These are phyloP conservation scores for Notechis scutatus DNA, from an alignment of 2,113 vertebrate species.

Conservation along the genomic window DNA sequence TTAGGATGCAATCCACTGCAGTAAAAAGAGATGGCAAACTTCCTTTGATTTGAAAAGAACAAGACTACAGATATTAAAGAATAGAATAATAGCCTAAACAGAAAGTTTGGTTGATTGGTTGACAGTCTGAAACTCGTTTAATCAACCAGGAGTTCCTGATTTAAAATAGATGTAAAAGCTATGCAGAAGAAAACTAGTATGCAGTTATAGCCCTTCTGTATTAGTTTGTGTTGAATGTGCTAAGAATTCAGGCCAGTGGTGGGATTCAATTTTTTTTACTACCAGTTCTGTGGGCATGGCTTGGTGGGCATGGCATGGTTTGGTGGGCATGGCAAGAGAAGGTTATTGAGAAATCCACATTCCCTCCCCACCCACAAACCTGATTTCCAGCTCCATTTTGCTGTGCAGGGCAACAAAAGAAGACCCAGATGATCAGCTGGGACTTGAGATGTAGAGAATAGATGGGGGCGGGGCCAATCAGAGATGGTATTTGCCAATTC, in stretches of 20 bases:
- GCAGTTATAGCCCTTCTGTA: background rate
- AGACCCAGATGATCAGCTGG: too few relatives aligned
- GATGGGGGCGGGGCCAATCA: too few relatives aligned
- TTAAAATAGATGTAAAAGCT: slow-evolving; percentile 1
- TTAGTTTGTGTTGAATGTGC: background rate
- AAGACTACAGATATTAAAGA: background rate
- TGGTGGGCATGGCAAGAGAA: too few relatives aligned
- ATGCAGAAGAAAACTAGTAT: background rate
- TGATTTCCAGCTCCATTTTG: too few relatives aligned
- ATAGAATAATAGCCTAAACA: background rate
- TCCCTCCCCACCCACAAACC: too few relatives aligned
- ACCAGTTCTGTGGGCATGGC: too few relatives aligned
- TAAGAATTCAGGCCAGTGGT: background rate
- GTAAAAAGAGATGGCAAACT: background rate
- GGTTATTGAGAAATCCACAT: too few relatives aligned
- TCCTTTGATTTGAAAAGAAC: background rate
- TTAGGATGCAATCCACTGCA: background rate
- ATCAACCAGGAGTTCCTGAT: background rate
- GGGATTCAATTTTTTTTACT: too few relatives aligned
- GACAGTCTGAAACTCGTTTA: background rate
- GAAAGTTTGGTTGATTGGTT: background rate
- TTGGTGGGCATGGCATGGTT: too few relatives aligned
- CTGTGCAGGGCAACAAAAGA: too few relatives aligned
- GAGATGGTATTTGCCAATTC: too few relatives aligned
- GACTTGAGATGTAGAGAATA: too few relatives aligned